phyloP scores from a whole-genome alignment of 2,888 invertebrate genomes.

The Hypolimnas misippus region DNA sequence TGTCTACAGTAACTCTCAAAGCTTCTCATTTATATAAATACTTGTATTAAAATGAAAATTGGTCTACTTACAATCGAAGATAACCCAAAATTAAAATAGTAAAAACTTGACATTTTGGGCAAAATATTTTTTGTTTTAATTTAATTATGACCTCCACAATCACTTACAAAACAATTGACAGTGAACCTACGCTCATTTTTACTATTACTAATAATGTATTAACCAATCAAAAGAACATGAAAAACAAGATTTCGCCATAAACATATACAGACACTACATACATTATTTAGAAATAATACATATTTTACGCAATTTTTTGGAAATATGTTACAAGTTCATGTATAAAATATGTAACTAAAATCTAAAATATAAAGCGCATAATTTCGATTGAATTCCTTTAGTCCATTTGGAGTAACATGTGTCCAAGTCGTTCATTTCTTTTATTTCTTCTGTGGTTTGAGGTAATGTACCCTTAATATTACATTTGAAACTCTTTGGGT shows the following conservation, averaged over 20 bases:
- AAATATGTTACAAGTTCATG: constrained; percentile 7
- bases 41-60: too few relatives aligned
- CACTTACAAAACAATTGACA: background rate
- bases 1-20: too few relatives aligned
- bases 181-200: background rate
- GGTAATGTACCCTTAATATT: constrained; percentile 25
- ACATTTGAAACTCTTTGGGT: background rate
- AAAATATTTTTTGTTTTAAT: background rate
- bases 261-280: background rate
- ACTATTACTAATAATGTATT: background rate
- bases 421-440: background rate
- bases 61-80: too few relatives aligned
- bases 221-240: background rate
- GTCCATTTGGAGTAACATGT: constrained; percentile 15
- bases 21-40: too few relatives aligned
- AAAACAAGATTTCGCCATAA: background rate
- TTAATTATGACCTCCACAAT: background rate
- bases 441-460: constrained; percentile 22
- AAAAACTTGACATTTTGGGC: too few relatives aligned
- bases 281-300: constrained; percentile 1
- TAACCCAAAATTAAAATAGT: too few relatives aligned
- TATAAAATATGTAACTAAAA: constrained; percentile 7
- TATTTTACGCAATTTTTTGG: background rate
- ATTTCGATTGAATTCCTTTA: background rate
- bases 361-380: constrained; percentile 16